Evolutionary conservation across 2,888 invertebrate genomes (phyloP).

Genomic region (Cryptosula pallasiana): DNA sequence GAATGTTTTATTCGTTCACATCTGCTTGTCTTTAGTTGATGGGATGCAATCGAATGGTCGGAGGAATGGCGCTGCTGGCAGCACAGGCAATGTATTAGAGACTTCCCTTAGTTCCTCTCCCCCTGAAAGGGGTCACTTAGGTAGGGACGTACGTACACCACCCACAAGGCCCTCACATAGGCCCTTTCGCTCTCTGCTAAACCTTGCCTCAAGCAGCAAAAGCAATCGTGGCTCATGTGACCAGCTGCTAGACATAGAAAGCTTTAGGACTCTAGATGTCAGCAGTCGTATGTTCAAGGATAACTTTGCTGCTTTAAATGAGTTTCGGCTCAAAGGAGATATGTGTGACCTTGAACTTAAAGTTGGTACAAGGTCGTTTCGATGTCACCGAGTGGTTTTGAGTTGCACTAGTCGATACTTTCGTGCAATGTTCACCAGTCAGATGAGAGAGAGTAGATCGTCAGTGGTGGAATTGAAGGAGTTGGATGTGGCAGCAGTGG

Average conservation of each 20-base stretch:
- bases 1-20: no score
- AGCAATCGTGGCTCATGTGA: background rate
- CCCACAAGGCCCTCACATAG: constrained; percentile 3
- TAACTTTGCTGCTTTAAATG: constrained; percentile 32
- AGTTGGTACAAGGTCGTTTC: constrained; percentile 39
- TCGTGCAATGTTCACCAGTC: constrained; percentile 54
- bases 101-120: background rate
- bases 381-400: constrained; percentile 54
- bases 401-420: constrained; percentile 55
- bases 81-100: constrained; percentile 17
- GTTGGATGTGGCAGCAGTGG: constrained; percentile 47
- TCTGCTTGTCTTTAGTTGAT: background rate
- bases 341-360: constrained; percentile 51
- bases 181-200: background rate
- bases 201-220: constrained; percentile 1
- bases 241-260: background rate
- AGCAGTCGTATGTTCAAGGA: constrained; percentile 12
- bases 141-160: background rate
- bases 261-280: background rate
- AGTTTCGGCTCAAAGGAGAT: constrained; percentile 39
- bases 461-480: constrained; percentile 45
- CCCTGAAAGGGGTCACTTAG: background rate
- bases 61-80: background rate
- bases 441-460: constrained; percentile 50
- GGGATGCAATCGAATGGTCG: background rate